A percentile compares a stretch with the other conserved stretches of the same genome.
phyloP scores from a whole-genome alignment of 2,797 vertebrate species.

The Clarias fuscus region DNA sequence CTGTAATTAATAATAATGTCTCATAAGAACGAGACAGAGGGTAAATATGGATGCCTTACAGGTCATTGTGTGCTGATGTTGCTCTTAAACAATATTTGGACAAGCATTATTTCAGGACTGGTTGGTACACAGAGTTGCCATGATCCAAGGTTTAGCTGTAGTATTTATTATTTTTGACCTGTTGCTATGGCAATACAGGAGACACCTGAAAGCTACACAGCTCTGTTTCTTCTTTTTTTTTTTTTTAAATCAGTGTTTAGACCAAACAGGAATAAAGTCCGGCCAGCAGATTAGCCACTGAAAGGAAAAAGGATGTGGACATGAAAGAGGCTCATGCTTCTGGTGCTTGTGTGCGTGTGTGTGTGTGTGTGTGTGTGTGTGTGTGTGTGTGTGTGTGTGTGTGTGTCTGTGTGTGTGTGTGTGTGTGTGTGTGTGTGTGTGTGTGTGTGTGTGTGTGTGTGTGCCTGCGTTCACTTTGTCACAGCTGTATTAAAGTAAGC shows the following conservation, averaged over 20 bases:
- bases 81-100: constrained; percentile 5
- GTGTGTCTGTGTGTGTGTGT: no score
- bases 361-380: no score
- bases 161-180: constrained; percentile 4
- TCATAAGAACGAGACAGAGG: background rate
- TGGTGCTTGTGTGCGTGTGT: background rate
- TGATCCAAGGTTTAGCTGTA: background rate
- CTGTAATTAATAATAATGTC: background rate
- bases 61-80: background rate
- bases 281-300: background rate
- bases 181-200: constrained; percentile 9
- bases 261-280: background rate
- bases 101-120: background rate
- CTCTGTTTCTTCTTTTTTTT: background rate
- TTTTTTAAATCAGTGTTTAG: constrained; percentile 4
- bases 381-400: no score
- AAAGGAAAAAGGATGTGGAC: background rate
- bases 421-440: no score
- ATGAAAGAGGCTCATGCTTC: background rate
- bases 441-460: no score
- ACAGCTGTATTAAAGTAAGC: background rate
- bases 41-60: background rate
- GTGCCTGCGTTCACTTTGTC: background rate
- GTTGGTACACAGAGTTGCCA: background rate
- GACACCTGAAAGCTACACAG: constrained; percentile 2